Evolutionary conservation across 2,797 vertebrate species (phyloP).

Genomic region (Spinus olivaceus): DNA sequence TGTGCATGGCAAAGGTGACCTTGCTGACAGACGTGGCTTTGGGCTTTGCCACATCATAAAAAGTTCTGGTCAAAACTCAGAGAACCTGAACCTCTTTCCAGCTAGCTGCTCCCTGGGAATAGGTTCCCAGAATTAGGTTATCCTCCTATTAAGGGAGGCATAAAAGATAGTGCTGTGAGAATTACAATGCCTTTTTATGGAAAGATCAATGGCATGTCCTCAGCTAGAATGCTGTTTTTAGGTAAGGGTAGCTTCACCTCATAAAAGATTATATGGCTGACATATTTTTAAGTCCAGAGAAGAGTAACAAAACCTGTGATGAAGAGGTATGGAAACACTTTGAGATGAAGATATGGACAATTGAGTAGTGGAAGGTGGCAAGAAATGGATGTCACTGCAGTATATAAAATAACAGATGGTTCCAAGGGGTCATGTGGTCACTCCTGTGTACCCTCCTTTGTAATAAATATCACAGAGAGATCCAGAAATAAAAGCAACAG

Average conservation of each 20-base stretch:
- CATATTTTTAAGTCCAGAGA: constrained; percentile 41
- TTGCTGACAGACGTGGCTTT: neutral
- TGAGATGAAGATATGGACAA: constrained; percentile 22
- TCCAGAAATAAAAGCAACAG: constrained; percentile 31
- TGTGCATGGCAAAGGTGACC: neutral
- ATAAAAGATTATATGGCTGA: constrained; percentile 57
- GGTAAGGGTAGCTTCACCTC: constrained; percentile 49
- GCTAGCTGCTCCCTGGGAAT: neutral
- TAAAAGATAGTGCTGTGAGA: neutral
- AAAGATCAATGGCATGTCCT: constrained; percentile 52
- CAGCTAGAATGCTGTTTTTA: constrained; percentile 35
- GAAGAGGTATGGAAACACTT: constrained; percentile 20
- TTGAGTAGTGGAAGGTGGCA: constrained; percentile 17
- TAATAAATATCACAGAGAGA: constrained; percentile 27
- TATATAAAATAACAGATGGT: constrained; percentile 45
- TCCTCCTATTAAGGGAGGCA: constrained; percentile 4
- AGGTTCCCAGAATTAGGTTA: constrained; percentile 48
- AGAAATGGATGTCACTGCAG: constrained; percentile 6
- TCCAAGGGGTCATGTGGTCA: neutral
- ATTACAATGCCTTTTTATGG: constrained; percentile 56
- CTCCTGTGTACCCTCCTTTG: neutral
- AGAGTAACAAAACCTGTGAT: constrained; percentile 31
- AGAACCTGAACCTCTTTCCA: neutral
- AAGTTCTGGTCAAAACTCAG: constrained; percentile 16
- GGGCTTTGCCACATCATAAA: neutral